Percentiles rank a stretch among this genome's conserved stretches.
These are phyloP conservation scores for Ormyrus labotus DNA, from an alignment of 2,888 invertebrate species.

Conservation along the genomic window DNA sequence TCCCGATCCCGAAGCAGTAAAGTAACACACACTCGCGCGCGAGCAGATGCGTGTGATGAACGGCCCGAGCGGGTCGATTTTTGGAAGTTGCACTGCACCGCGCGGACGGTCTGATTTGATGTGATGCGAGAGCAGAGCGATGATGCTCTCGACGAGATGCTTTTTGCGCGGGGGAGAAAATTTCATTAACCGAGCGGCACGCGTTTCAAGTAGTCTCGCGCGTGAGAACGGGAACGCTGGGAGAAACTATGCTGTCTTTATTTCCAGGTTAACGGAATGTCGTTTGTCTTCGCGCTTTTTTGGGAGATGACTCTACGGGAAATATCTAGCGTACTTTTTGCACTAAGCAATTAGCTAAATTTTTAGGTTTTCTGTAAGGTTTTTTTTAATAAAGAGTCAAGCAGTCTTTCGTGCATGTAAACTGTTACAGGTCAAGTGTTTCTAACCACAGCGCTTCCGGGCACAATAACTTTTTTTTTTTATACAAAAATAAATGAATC, in stretches of 20 bases:
- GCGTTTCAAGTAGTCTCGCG: neutral
- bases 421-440: neutral
- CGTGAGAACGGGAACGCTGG: constrained; percentile 41
- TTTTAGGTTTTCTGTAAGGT: too few species aligned
- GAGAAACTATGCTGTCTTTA: constrained; percentile 7
- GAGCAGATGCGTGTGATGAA: neutral
- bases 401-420: too few species aligned
- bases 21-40: neutral
- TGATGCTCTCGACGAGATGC: neutral
- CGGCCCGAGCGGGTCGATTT: constrained; percentile 35
- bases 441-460: constrained; percentile 3
- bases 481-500: constrained; percentile 11
- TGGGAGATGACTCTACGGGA: neutral
- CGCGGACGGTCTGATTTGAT: neutral
- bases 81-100: constrained; percentile 21
- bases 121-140: too few species aligned
- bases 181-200: constrained; percentile 24
- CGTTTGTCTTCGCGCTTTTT: neutral
- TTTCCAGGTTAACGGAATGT: constrained; percentile 22
- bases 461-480: neutral
- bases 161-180: constrained; percentile 5
- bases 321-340: neutral
- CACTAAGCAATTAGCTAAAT: too few species aligned
- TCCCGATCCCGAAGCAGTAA: neutral
- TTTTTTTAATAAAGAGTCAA: too few species aligned